Conservation (phyloP, 2,113 vertebrate genomes). For the Elephantulus edwardii region DNA sequence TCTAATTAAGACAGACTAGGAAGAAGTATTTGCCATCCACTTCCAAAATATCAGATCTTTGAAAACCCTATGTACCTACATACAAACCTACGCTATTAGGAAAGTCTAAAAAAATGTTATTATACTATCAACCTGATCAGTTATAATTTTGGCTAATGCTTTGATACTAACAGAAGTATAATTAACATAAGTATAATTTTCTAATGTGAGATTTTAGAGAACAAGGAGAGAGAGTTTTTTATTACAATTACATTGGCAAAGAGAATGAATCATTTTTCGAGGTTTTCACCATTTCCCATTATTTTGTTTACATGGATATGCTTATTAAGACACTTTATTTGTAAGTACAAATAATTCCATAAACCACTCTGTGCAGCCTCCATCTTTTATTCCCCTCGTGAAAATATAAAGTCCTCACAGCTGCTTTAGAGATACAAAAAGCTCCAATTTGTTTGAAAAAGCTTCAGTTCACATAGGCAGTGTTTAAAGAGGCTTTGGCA, state of each 20-base stretch:
- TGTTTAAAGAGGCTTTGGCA: constrained; percentile 78
- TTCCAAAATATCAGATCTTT: too few relatives aligned
- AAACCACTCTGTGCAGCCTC: constrained; percentile 55
- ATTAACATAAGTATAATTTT: constrained; percentile 65
- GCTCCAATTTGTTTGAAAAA: constrained; percentile 73
- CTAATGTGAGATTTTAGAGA: constrained; percentile 50
- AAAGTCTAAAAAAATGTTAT: constrained; percentile 73
- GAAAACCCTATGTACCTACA: too few relatives aligned
- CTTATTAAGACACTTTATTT: constrained; percentile 69
- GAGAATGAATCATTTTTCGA: constrained; percentile 46
- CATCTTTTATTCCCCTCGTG: constrained; percentile 60
- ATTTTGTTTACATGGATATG: constrained; percentile 70
- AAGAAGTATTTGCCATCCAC: too few relatives aligned
- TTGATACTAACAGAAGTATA: too few relatives aligned
- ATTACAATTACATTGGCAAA: constrained; percentile 49
- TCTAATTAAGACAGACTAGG: too few relatives aligned
- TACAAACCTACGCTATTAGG: constrained; percentile 62
- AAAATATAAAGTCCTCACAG: constrained; percentile 52
- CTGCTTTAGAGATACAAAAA: constrained; percentile 71
- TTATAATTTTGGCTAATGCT: constrained; percentile 53
- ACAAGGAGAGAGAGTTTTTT: constrained; percentile 29
- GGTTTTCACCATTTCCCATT: constrained; percentile 52
- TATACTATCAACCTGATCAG: constrained; percentile 37
- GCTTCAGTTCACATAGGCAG: constrained; percentile 64
- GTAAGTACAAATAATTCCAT: constrained; percentile 63